Percentiles rank a stretch among this genome's conserved stretches.
phyloP scores from a whole-genome alignment of 2,113 vertebrate genomes.

The Crypturellus undulatus region DNA sequence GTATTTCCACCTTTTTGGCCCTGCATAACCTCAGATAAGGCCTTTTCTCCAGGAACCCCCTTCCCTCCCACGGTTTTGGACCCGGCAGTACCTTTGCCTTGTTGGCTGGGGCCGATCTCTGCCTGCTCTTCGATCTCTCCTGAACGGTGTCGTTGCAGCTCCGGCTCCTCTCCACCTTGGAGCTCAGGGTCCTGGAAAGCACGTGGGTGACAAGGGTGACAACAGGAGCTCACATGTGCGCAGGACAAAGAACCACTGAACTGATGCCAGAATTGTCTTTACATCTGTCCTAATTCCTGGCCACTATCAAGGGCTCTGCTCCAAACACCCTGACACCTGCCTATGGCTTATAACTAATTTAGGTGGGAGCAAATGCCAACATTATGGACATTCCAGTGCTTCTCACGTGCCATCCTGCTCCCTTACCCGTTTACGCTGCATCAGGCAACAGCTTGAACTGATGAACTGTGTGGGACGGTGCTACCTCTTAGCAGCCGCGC shows the following conservation, averaged over 20 bases:
- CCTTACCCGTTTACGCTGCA: neutral
- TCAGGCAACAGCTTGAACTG: neutral
- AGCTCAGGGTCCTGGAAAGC: slow-evolving; percentile 78
- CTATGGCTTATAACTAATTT: rapidly evolving
- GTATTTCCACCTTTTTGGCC: neutral
- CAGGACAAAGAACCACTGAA: neutral
- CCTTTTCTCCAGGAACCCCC: neutral
- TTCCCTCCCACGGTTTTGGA: neutral
- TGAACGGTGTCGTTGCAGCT: slow-evolving; percentile 89
- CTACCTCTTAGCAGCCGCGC: neutral
- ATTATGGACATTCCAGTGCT: neutral
- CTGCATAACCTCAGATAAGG: neutral
- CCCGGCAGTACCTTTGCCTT: slow-evolving; percentile 73
- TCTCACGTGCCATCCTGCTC: neutral
- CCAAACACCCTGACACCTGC: neutral
- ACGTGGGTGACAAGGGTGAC: neutral
- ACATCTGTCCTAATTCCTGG: neutral
- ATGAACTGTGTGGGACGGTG: neutral
- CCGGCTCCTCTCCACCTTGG: slow-evolving; percentile 85
- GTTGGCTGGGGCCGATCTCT: slow-evolving; percentile 65
- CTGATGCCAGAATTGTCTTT: neutral
- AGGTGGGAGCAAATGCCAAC: neutral
- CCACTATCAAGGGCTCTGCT: rapidly evolving
- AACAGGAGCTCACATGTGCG: neutral
- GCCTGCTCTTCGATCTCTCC: slow-evolving; percentile 83